A percentile compares a stretch with the other conserved stretches of the same genome.
Evolutionary conservation across 2,797 vertebrate genomes (phyloP).

Genomic region (Erpetoichthys calabaricus): DNA sequence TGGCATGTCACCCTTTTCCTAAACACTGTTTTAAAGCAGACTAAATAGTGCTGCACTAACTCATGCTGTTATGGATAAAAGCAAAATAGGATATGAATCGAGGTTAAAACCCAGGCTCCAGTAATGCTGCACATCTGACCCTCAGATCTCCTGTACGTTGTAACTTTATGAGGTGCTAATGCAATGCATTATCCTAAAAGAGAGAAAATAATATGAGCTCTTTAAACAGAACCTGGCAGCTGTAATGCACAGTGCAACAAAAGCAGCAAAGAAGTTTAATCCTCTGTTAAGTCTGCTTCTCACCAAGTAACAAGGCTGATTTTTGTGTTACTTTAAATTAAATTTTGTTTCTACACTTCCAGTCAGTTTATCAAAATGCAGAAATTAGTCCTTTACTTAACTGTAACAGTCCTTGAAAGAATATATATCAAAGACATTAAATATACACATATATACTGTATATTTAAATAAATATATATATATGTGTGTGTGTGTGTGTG

Average conservation of each 20-base stretch:
- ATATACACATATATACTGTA: not conserved
- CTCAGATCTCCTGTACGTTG: not conserved
- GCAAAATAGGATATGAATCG: conserved; percentile 7
- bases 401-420: not conserved
- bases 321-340: not conserved
- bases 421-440: not conserved
- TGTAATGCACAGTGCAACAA: not conserved
- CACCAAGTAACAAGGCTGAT: not conserved
- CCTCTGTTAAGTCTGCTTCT: not conserved
- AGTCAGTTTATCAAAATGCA: no score
- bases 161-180: not conserved
- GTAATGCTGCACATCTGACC: not conserved
- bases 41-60: conserved; percentile 5
- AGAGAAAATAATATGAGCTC: not conserved
- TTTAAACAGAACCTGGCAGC: not conserved
- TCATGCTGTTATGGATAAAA: conserved; percentile 6
- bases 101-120: not conserved
- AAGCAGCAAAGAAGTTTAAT: no score
- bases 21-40: conserved; percentile 4
- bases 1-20: not conserved
- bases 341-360: no score
- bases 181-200: not conserved
- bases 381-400: not conserved
- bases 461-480: not conserved
- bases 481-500: not conserved